phyloP scores from a whole-genome alignment of 1,140 invertebrate species.

The Drosophila cardini region DNA sequence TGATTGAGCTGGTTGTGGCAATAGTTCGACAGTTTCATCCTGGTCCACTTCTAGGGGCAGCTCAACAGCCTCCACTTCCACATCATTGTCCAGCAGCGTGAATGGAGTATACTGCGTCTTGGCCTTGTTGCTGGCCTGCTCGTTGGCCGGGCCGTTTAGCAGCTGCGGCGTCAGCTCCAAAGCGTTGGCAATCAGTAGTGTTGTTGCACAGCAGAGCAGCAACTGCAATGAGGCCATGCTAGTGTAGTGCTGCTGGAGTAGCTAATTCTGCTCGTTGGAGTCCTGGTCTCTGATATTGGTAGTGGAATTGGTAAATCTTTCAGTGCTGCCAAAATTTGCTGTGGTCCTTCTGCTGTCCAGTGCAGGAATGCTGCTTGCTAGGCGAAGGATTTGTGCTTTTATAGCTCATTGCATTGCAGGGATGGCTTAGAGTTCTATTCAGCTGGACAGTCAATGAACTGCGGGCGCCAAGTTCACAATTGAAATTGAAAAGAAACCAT shows the following conservation, averaged over 20 bases:
- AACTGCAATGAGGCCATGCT: slow-evolving; percentile 74
- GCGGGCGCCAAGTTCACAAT: slow-evolving; percentile 52
- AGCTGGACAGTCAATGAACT: slow-evolving; percentile 63
- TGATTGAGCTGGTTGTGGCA: slow-evolving; percentile 5
- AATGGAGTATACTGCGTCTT: slow-evolving; percentile 64
- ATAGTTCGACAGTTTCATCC: slow-evolving; percentile 34
- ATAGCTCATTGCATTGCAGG: slow-evolving; percentile 35
- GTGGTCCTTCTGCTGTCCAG: slow-evolving; percentile 11
- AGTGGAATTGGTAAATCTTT: slow-evolving; percentile 14
- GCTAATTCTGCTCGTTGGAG: not conserved
- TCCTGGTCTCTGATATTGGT: not conserved
- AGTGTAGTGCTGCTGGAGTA: slow-evolving; percentile 25
- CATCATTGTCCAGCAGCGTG: slow-evolving; percentile 58
- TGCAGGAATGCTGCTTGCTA: slow-evolving; percentile 55
- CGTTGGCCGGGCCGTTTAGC: slow-evolving; percentile 37
- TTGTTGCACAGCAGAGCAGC: slow-evolving; percentile 67
- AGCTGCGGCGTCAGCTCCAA: slow-evolving; percentile 58
- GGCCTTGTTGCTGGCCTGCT: slow-evolving; percentile 42
- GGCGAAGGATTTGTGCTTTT: slow-evolving; percentile 47
- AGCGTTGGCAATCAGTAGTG: slow-evolving; percentile 64
- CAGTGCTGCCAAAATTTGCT: slow-evolving; percentile 9
- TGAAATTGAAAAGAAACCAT: slow-evolving; percentile 78
- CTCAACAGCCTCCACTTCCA: slow-evolving; percentile 57
- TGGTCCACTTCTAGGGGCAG: slow-evolving; percentile 65
- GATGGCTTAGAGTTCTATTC: not conserved